A percentile compares a stretch with the other conserved stretches of the same genome.
phyloP scores from a whole-genome alignment of 1,140 invertebrate genomes.

The Meloidogyne floridensis region DNA sequence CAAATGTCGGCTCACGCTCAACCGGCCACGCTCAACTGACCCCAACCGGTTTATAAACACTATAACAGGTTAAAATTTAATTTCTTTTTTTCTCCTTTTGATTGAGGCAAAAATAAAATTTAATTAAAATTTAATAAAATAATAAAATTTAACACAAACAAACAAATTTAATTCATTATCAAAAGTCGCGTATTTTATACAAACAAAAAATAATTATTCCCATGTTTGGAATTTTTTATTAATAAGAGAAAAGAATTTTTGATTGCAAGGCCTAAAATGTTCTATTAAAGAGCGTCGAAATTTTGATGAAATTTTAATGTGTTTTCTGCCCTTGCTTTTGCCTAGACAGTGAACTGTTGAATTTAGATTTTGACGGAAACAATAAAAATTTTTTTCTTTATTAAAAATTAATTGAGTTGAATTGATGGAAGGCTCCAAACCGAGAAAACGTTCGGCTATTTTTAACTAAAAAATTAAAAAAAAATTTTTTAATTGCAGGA shows the following conservation, averaged over 20 bases:
- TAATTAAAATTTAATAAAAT: too few relatives aligned
- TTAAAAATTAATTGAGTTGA: slow-evolving; percentile 63
- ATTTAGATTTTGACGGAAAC: slow-evolving; percentile 62
- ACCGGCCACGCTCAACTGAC: too few relatives aligned
- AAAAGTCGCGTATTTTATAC: too few relatives aligned
- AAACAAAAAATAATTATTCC: slow-evolving; percentile 1
- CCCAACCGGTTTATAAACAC: too few relatives aligned
- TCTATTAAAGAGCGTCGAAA: slow-evolving; percentile 14
- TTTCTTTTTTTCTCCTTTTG: too few relatives aligned
- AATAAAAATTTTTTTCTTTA: slow-evolving; percentile 67
- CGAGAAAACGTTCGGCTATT: slow-evolving; percentile 53
- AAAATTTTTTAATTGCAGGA: neutral
- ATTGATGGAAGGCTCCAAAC: slow-evolving; percentile 37
- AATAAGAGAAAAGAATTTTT: slow-evolving; percentile 23
- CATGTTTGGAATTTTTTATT: slow-evolving; percentile 12
- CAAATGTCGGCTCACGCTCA: too few relatives aligned
- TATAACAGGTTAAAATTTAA: too few relatives aligned
- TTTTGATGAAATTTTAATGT: slow-evolving; percentile 15
- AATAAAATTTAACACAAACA: too few relatives aligned
- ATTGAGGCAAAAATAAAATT: too few relatives aligned
- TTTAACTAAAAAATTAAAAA: slow-evolving; percentile 46
- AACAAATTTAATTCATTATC: too few relatives aligned
- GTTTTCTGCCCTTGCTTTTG: slow-evolving; percentile 46
- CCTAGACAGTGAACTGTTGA: slow-evolving; percentile 46
- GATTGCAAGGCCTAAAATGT: slow-evolving; percentile 23